Base-by-base conservation (phyloP, 2,888 invertebrate genomes). In the Thymelicus acteon region DNA sequence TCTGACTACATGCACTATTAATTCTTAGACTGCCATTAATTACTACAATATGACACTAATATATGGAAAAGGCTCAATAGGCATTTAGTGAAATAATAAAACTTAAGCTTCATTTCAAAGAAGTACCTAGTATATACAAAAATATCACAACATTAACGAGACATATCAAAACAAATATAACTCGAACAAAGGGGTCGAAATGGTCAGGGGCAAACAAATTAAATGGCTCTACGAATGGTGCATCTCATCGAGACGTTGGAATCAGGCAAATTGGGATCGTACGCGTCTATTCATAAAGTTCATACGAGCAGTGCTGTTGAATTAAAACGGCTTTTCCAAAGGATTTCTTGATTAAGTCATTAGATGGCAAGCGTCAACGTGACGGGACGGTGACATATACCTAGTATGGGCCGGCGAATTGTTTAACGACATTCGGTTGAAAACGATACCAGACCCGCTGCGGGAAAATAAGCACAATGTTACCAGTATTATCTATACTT, bases 321-420 rank as follows among this genome's bases (percentile, higher is more conserved):
- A 37, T 19, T 19, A 19, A 57, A 61, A 62, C 69, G 69, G 69
- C 58, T 58, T 54, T 47, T 63, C 39, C 40, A 64, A 64, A 63
- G 64, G 63, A 64, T 60, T n/a, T 58, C 49, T 70, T 70, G 58
- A 70, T 70, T 40, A 64, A 70, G 63, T 64, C 64, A 63, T 70
- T 70, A 70, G 49, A 40, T 40, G 62, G 19, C 68, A 12, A 44
- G 58, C 48, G 69, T 12, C 63, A 31, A 63, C 54, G 8, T 48
- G 62, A 60, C 58, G 58, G 44, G 39, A 37, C 48, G 19, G 69
- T 37, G 68, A 58, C 63, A 57, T 15, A 48, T 48, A n/a, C n/a
- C n/a, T n/a, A 19, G 19, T 19, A 19, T 19, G 44, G 19, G 49
- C 47, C 15, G 48, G 49, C 63, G 24, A 48, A 63, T 57, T 44